Conservation (phyloP, 2,888 invertebrate species). For the Pachliopta kotzebuea region DNA sequence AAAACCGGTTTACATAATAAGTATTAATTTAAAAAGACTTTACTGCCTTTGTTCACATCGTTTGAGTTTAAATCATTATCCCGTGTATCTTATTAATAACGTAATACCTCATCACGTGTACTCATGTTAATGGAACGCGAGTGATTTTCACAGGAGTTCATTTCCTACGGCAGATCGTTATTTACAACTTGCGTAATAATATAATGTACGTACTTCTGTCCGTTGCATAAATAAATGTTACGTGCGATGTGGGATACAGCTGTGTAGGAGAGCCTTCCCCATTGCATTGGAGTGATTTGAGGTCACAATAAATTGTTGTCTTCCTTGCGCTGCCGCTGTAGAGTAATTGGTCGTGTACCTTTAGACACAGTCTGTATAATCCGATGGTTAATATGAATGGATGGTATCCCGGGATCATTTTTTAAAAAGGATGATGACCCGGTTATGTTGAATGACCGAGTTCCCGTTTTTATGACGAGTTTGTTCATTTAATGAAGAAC, state of each 20-base stretch:
- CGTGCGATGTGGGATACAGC: constrained; percentile 58
- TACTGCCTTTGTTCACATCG: neutral
- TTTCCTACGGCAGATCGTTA: constrained; percentile 11
- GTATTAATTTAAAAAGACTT: neutral
- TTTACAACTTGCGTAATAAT: constrained; percentile 10
- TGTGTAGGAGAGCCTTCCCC: constrained; percentile 71
- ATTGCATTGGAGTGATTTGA: constrained; percentile 69
- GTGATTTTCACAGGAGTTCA: constrained; percentile 4
- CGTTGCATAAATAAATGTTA: constrained; percentile 50
- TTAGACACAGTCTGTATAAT: constrained; percentile 55
- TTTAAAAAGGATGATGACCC: constrained; percentile 39
- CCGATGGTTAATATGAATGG: constrained; percentile 31
- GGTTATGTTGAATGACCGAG: constrained; percentile 10
- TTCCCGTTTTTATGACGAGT: constrained; percentile 1
- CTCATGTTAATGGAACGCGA: neutral
- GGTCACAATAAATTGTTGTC: constrained; percentile 75
- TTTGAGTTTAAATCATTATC: neutral
- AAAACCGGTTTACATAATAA: too few relatives aligned
- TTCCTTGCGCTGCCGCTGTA: constrained; percentile 59
- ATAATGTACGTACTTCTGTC: constrained; percentile 27
- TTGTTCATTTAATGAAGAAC: too few relatives aligned
- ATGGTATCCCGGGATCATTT: constrained; percentile 41
- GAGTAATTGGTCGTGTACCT: constrained; percentile 62
- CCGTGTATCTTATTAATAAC: neutral
- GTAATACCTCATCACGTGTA: neutral